A percentile compares a stretch with the other conserved stretches of the same genome.
These are phyloP conservation scores for Sipha maydis DNA, from an alignment of 2,888 invertebrate species.

Conservation along the genomic window DNA sequence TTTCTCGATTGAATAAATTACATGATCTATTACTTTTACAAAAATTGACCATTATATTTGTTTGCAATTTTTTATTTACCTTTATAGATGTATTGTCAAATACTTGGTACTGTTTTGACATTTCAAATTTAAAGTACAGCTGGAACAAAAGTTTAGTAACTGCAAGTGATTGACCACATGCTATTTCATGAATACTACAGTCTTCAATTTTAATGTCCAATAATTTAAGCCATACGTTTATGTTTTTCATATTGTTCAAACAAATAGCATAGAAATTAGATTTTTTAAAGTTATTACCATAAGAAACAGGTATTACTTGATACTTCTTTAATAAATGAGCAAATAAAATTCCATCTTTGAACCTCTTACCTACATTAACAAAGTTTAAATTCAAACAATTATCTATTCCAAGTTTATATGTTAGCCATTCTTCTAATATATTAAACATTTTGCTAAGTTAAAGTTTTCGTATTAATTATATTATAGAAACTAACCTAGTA, in stretches of 20 bases:
- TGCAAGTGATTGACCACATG: constrained; percentile 35
- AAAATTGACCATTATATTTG: background rate
- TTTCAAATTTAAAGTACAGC: constrained; percentile 35
- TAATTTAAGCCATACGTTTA: constrained; percentile 30
- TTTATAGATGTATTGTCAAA: background rate
- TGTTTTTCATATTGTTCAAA: constrained; percentile 40
- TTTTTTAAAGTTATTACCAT: constrained; percentile 7
- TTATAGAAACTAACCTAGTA: background rate
- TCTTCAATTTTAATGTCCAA: constrained; percentile 31
- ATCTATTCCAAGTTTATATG: constrained; percentile 25
- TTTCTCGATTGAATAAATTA: background rate
- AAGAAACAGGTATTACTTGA: constrained; percentile 25
- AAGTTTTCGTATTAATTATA: background rate
- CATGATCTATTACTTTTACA: background rate
- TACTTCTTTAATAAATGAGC: constrained; percentile 45
- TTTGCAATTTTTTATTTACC: background rate
- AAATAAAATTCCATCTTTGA: constrained; percentile 38
- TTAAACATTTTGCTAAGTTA: constrained; percentile 25
- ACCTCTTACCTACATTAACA: constrained; percentile 20
- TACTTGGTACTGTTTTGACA: background rate
- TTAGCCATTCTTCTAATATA: constrained; percentile 35
- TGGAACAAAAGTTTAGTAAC: constrained; percentile 16
- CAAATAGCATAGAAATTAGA: constrained; percentile 2
- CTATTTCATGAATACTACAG: constrained; percentile 3
- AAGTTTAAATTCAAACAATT: constrained; percentile 28